Base-by-base conservation (phyloP, 2,113 vertebrate genomes). In the Galbula dea region DNA sequence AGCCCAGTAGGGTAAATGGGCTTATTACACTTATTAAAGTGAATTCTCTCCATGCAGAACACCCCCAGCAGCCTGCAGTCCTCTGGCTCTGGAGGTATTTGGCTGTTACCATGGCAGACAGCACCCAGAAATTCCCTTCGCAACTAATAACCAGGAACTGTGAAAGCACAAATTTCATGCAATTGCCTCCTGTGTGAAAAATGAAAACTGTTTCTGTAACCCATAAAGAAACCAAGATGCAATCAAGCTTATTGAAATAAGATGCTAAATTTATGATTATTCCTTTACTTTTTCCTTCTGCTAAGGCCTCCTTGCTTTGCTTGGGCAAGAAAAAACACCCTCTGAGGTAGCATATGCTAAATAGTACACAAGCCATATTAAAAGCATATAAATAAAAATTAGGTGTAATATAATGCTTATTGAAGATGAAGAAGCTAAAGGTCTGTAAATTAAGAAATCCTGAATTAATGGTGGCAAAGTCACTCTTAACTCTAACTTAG, bases 1-100 rank as follows among this genome's bases (percentile, higher is more conserved):
- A 89, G 85, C 66, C 83, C 32, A 15, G 83, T 74, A 89, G 82
- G 63, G 75, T 88, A 94, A 95, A 95, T 6, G 83, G 69, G 57
- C 75, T 95, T 94, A 76, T 85, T 87, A 91, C 76, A 65, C 93
- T 94, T 87, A 94, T 95, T 91, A 94, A 90, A 90, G 59, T 52
- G 63, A 86, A 81, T 75, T 93, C 68, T 79, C 83, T 77, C 72
- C 7, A 15, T 39, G 83, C 71, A 91, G 77, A 95, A 75, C 12
- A 26, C 74, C 86, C 58, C 58, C 59, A 89, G 79, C 68, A 86
- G 73, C 81, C 81, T 71, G 85, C 68, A 86, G 76, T 77, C 55
- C 11, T 2, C 39, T 49, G 63, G 58, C 85, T 96, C 81, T 76
- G 74, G 41, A 93, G 82, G 78, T 65, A 93, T 88, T 88, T 37